Evolutionary conservation across 2,113 vertebrate genomes (phyloP).

Genomic region (Cavia aperea): DNA sequence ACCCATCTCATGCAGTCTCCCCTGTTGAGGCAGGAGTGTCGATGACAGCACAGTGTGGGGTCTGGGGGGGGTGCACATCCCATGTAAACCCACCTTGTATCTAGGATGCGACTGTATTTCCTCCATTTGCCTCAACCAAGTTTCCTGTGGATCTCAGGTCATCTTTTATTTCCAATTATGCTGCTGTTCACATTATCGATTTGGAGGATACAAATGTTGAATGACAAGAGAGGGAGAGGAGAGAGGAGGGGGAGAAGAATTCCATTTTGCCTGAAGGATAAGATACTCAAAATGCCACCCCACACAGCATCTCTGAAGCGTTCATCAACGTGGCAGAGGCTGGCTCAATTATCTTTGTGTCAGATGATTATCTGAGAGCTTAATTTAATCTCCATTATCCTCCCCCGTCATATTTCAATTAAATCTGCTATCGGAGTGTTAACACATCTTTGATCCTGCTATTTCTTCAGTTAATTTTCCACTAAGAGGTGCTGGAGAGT

Average conservation of each 20-base stretch:
- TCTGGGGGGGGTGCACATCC: neutral
- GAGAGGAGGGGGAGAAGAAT: constrained; percentile 21
- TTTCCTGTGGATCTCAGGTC: constrained; percentile 53
- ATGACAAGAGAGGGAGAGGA: constrained; percentile 43
- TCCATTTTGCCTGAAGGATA: constrained; percentile 62
- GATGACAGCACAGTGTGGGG: neutral
- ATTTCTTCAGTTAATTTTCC: constrained; percentile 87
- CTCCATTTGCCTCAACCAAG: neutral
- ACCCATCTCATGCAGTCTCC: neutral
- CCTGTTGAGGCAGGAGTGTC: neutral
- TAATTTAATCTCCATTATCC: constrained; percentile 93
- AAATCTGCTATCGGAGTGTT: constrained; percentile 85
- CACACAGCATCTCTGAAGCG: constrained; percentile 55
- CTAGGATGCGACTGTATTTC: neutral
- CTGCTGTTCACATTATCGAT: constrained; percentile 66
- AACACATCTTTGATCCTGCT: constrained; percentile 88
- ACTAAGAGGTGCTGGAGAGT: constrained; percentile 84
- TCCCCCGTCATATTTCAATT: constrained; percentile 91
- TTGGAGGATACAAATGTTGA: constrained; percentile 59
- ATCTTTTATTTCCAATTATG: constrained; percentile 74
- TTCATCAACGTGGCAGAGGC: constrained; percentile 82
- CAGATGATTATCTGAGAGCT: constrained; percentile 90
- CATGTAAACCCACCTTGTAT: neutral
- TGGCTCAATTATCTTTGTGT: constrained; percentile 92
- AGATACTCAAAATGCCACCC: constrained; percentile 35